phyloP scores from a whole-genome alignment of 2,888 invertebrate species.

The Terebella lapidaria region DNA sequence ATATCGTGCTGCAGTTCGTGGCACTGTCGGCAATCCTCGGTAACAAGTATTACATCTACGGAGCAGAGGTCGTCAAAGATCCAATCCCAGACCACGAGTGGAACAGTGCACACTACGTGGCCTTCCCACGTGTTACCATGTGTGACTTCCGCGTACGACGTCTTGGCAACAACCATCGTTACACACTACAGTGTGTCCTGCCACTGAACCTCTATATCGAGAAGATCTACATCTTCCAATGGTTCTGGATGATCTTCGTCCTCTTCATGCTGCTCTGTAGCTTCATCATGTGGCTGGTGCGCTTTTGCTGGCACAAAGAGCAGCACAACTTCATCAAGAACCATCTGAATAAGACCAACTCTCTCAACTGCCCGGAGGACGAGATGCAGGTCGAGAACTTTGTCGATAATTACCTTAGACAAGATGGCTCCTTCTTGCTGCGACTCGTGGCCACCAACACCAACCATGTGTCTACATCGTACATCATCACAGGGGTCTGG shows the following conservation, averaged over 20 bases:
- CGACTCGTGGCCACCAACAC: conserved; percentile 26
- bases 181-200: conserved; percentile 29
- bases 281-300: conserved; percentile 17
- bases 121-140: conserved; percentile 51
- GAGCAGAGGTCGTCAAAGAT: conserved; percentile 36
- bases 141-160: conserved; percentile 44
- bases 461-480: conserved; percentile 24
- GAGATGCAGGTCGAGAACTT: conserved; percentile 11
- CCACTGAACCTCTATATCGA: conserved; percentile 37
- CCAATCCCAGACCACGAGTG: conserved; percentile 15
- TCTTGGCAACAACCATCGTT: conserved; percentile 44
- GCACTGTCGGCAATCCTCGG: conserved; percentile 46
- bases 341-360: conserved; percentile 15
- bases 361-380: conserved; percentile 3
- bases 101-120: conserved; percentile 35
- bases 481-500: conserved; percentile 22
- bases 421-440: conserved; percentile 25
- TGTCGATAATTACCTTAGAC: conserved; percentile 19
- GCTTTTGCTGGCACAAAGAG: conserved; percentile 16
- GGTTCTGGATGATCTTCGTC: conserved; percentile 52
- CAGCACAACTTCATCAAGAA: conserved; percentile 41
- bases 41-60: conserved; percentile 46
- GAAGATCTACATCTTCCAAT: conserved; percentile 52
- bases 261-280: conserved; percentile 21
- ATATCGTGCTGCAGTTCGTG: conserved; percentile 44